Conservation (phyloP, 2,888 invertebrate species). For the Xestia rhomboidea region DNA sequence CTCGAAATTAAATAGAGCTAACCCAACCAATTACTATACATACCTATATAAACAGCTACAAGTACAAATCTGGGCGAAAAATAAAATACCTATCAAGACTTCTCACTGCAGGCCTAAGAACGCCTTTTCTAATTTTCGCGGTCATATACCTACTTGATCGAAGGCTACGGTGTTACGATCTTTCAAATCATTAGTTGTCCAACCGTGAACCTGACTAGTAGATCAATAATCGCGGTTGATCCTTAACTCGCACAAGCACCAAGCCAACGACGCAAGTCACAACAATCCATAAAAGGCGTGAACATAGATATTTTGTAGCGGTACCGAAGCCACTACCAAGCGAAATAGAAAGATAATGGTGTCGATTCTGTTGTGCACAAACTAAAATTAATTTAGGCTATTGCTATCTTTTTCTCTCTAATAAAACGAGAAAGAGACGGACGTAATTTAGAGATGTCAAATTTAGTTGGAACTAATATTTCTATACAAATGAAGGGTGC, state of each 20-base stretch:
- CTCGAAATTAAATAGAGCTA: not conserved
- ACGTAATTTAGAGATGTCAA: too few relatives aligned
- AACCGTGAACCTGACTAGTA: not conserved
- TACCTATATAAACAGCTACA: not conserved
- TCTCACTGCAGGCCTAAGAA: not conserved
- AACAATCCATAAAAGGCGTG: constrained; percentile 24
- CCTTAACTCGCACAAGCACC: not conserved
- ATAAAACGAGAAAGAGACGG: too few relatives aligned
- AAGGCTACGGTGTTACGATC: not conserved
- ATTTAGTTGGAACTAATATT: too few relatives aligned
- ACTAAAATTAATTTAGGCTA: too few relatives aligned
- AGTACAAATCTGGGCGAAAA: not conserved
- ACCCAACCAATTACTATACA: not conserved
- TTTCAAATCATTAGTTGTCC: not conserved
- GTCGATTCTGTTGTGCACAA: too few relatives aligned
- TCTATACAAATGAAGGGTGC: too few relatives aligned
- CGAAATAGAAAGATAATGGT: constrained; percentile 53
- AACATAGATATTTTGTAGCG: constrained; percentile 30
- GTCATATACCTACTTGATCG: not conserved
- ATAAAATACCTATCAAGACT: not conserved
- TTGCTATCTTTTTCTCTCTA: too few relatives aligned
- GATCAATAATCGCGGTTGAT: not conserved
- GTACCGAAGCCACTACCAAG: constrained; percentile 20
- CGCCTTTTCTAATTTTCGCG: not conserved
- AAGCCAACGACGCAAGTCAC: not conserved